These are phyloP conservation scores for Leptosomus discolor DNA, from an alignment of 2,113 vertebrate genomes.

Conservation along the genomic window DNA sequence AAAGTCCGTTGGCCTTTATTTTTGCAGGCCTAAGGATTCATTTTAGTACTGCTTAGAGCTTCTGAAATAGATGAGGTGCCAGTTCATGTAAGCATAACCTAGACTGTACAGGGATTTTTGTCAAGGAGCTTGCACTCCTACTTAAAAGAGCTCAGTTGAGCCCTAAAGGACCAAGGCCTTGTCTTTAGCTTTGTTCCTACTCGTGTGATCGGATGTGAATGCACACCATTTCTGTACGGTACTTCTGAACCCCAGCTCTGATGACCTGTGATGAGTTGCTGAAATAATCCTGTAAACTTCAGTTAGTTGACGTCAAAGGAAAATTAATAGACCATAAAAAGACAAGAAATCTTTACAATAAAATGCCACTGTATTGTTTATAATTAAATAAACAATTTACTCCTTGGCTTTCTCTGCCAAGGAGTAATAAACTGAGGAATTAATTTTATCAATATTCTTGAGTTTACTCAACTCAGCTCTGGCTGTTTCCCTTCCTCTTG, in stretches of 20 bases:
- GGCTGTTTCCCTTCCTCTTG: background rate
- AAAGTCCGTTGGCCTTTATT: background rate
- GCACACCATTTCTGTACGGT: background rate
- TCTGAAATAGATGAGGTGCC: background rate
- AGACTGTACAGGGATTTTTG: background rate
- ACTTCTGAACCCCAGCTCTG: background rate
- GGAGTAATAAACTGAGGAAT: slow-evolving; percentile 12
- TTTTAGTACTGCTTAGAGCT: background rate
- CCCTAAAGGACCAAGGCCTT: background rate
- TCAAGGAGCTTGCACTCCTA: background rate
- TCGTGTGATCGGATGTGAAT: background rate
- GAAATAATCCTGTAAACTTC: slow-evolving; percentile 48
- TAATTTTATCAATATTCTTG: slow-evolving; percentile 18
- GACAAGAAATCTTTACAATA: slow-evolving; percentile 34
- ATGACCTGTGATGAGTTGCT: background rate
- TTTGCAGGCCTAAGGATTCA: background rate
- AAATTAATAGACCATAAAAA: slow-evolving; percentile 6
- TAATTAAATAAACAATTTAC: background rate
- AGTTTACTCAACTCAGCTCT: slow-evolving; percentile 11
- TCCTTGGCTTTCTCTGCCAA: background rate
- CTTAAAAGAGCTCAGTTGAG: slow-evolving; percentile 28
- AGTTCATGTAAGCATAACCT: background rate
- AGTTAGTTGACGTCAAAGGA: slow-evolving; percentile 5
- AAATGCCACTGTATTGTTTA: background rate
- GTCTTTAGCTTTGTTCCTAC: background rate